These are phyloP conservation scores for Pogona vitticeps DNA, from an alignment of 2,113 vertebrate species.

Conservation along the genomic window DNA sequence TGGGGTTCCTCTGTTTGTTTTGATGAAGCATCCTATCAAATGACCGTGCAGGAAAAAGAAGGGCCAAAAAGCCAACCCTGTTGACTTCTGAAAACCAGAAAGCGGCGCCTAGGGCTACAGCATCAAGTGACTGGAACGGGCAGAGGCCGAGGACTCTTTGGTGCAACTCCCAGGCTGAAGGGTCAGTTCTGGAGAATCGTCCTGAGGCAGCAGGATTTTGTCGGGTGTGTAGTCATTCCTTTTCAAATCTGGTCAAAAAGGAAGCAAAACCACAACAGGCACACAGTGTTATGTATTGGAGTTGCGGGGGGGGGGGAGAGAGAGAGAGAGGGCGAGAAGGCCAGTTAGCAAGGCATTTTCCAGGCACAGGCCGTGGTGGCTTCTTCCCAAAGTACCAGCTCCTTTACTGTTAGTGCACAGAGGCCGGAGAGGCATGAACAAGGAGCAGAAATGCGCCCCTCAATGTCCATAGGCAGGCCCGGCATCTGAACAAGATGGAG, in stretches of 20 bases:
- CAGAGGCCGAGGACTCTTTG: slow-evolving; percentile 86
- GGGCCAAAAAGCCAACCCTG: slow-evolving; percentile 52
- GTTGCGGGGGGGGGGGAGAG: too few relatives aligned
- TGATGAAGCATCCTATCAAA: slow-evolving; percentile 43
- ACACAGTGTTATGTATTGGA: not conserved
- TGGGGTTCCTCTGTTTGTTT: not conserved
- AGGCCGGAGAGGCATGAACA: too few relatives aligned
- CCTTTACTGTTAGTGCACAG: too few relatives aligned
- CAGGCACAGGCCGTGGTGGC: too few relatives aligned
- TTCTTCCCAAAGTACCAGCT: too few relatives aligned
- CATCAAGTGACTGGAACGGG: slow-evolving; percentile 89
- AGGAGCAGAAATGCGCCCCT: too few relatives aligned
- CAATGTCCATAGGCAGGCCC: too few relatives aligned
- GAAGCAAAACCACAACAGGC: not conserved
- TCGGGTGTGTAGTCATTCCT: slow-evolving; percentile 97
- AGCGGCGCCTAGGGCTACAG: slow-evolving; percentile 75
- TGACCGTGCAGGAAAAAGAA: slow-evolving; percentile 32
- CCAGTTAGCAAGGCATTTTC: too few relatives aligned
- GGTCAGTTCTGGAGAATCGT: slow-evolving; percentile 84
- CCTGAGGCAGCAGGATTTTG: slow-evolving; percentile 88
- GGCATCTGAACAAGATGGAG: too few relatives aligned
- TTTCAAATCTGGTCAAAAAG: slow-evolving; percentile 85
- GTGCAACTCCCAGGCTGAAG: slow-evolving; percentile 81
- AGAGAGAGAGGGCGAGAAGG: too few relatives aligned
- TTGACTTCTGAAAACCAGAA: slow-evolving; percentile 58